A percentile compares a stretch with the other conserved stretches of the same genome.
phyloP scores from a whole-genome alignment of 2,113 vertebrate genomes.

The Tretioscincus oriximinensis region DNA sequence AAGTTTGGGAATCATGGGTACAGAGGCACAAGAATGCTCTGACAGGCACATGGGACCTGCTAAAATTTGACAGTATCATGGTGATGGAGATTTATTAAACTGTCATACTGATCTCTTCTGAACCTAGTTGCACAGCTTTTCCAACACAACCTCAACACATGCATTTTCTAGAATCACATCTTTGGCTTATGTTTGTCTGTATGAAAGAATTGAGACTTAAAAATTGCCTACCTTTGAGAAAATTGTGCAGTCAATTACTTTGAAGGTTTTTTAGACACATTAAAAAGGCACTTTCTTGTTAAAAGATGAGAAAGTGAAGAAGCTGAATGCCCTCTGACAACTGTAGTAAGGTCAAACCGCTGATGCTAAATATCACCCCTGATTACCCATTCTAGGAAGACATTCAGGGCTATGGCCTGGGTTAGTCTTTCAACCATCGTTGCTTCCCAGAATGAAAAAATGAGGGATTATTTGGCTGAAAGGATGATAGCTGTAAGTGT shows the following conservation, averaged over 20 bases:
- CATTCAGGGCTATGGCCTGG: constrained; percentile 50
- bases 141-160: too few species aligned
- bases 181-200: not conserved
- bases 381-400: constrained; percentile 55
- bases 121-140: too few species aligned
- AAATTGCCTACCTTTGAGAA: not conserved
- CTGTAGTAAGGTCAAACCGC: constrained; percentile 49
- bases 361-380: constrained; percentile 55
- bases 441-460: constrained; percentile 55
- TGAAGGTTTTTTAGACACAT: not conserved
- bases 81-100: too few species aligned
- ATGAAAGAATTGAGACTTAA: not conserved
- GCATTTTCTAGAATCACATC: too few species aligned
- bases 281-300: constrained; percentile 20
- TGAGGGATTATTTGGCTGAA: constrained; percentile 64
- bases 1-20: too few species aligned
- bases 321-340: constrained; percentile 21
- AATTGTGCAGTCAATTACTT: not conserved
- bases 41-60: too few species aligned
- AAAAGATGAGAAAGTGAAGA: constrained; percentile 24
- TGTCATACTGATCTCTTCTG: too few species aligned
- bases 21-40: too few species aligned
- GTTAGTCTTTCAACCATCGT: constrained; percentile 56
- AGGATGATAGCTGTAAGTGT: constrained; percentile 59
- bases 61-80: too few species aligned